Evolutionary conservation across 2,797 vertebrate genomes (phyloP).

Genomic region (Champsocephalus gunnari): DNA sequence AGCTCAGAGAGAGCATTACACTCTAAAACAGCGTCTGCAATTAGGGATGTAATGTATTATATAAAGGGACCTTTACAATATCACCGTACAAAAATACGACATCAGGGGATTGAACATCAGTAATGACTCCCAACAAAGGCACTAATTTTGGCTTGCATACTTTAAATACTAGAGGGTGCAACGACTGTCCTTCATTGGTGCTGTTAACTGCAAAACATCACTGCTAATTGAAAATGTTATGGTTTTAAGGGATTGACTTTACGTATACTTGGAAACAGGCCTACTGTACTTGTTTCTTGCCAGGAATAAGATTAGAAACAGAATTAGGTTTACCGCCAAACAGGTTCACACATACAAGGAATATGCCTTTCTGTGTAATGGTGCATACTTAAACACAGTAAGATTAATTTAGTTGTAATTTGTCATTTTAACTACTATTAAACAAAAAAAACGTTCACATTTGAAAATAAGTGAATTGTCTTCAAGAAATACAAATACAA

Average conservation of each 20-base stretch:
- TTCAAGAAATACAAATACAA: too few species aligned
- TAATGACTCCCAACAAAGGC: background rate
- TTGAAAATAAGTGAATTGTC: too few species aligned
- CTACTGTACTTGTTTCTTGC: background rate
- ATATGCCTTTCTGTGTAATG: too few species aligned
- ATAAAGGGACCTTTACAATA: background rate
- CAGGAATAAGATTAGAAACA: background rate
- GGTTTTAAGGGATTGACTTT: background rate
- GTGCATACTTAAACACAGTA: too few species aligned
- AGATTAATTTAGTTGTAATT: too few species aligned
- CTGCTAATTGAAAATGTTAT: background rate
- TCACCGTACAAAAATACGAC: background rate
- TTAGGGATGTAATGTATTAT: background rate
- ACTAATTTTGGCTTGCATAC: background rate
- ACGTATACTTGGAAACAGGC: background rate
- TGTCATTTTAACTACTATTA: too few species aligned
- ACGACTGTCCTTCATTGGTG: background rate
- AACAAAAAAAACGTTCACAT: too few species aligned
- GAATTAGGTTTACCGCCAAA: background rate
- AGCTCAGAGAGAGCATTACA: slow-evolving; percentile 3
- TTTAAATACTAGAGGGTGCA: background rate
- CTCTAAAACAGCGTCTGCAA: background rate
- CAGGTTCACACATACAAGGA: too few species aligned
- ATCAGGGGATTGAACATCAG: background rate
- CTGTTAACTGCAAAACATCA: background rate